Percentiles rank a stretch among this genome's conserved stretches.
Conservation (phyloP, 2,113 vertebrate genomes). For the Cyprinodon tularosa region DNA sequence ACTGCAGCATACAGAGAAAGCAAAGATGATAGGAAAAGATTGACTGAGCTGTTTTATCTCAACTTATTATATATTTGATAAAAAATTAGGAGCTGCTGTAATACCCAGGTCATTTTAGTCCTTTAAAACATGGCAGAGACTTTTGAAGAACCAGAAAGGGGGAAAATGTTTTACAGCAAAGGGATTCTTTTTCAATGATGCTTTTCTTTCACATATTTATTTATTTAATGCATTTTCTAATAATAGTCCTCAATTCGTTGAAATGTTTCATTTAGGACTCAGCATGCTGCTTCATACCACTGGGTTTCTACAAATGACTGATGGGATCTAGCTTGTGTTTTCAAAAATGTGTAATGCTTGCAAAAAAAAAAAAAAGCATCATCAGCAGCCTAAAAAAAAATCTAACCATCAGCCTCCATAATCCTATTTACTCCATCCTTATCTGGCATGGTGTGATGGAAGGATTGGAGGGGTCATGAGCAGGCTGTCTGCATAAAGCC, state of each 20-base stretch:
- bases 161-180: too few relatives aligned
- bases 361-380: background rate
- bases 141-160: background rate
- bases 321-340: background rate
- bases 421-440: slow-evolving; percentile 10
- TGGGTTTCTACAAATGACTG: background rate
- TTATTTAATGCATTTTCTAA: too few relatives aligned
- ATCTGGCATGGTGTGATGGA: slow-evolving; percentile 6
- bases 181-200: background rate
- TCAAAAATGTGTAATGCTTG: background rate
- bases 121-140: background rate
- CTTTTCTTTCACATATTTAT: background rate
- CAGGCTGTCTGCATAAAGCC: background rate
- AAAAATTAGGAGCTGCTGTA: background rate
- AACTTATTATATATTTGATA: too few relatives aligned
- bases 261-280: background rate
- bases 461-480: background rate
- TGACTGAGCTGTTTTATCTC: too few relatives aligned
- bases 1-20: slow-evolving; percentile 68
- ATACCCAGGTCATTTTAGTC: background rate
- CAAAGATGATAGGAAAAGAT: background rate
- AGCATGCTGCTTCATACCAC: background rate
- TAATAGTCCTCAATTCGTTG: background rate
- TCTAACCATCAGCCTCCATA: slow-evolving; percentile 4
- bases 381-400: background rate